Evolutionary conservation across 2,888 invertebrate genomes (phyloP).

Genomic region (Sminthurinus aureus): DNA sequence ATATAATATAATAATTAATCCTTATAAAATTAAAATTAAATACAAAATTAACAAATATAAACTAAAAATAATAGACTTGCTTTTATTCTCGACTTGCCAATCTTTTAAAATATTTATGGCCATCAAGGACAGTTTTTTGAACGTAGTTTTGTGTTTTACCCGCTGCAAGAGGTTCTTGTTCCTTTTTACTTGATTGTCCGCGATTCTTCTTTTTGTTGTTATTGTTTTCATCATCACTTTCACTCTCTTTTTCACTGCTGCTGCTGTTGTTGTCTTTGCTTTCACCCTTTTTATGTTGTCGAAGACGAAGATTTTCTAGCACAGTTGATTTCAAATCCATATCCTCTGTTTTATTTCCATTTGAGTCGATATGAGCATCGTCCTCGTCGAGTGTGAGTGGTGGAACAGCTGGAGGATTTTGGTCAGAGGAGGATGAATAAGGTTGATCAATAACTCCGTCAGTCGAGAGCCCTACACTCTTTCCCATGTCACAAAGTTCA

Average conservation of each 20-base stretch:
- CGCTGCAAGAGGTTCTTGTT: no score
- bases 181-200: not conserved
- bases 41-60: no score
- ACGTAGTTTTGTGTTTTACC: not conserved
- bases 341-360: not conserved
- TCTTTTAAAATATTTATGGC: conserved; percentile 21
- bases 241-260: not conserved
- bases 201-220: not conserved
- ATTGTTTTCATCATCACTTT: not conserved
- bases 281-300: not conserved
- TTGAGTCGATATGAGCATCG: not conserved
- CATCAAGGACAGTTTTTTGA: conserved; percentile 19
- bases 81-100: conserved; percentile 18
- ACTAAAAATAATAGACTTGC: not conserved
- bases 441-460: conserved; percentile 1
- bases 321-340: no score
- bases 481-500: conserved; percentile 38
- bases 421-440: not conserved
- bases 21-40: no score
- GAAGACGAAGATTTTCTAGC: not conserved
- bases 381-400: no score
- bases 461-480: conserved; percentile 8
- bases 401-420: not conserved
- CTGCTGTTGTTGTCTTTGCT: not conserved
- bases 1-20: no score